Percentiles rank a stretch among this genome's conserved stretches.
phyloP scores from a whole-genome alignment of 2,888 invertebrate species.

The Drosophila fulvimacula region DNA sequence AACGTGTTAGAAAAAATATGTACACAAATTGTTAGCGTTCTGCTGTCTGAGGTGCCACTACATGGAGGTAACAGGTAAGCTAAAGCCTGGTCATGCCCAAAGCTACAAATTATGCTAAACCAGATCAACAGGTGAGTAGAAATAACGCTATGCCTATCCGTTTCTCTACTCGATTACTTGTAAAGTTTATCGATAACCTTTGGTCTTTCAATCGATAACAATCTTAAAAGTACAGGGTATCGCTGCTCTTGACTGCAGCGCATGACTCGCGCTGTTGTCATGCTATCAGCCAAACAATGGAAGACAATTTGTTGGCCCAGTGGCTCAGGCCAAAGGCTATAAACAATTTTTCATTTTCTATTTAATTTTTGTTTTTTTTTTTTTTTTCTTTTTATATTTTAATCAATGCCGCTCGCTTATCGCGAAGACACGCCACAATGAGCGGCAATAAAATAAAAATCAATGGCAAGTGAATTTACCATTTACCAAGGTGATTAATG shows the following conservation, averaged over 20 bases:
- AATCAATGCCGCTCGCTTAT: slow-evolving; percentile 21
- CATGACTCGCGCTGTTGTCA: slow-evolving; percentile 1
- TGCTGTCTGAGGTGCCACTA: slow-evolving; percentile 7
- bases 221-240: not conserved
- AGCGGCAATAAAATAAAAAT: slow-evolving; percentile 9
- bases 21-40: slow-evolving; percentile 50
- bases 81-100: not conserved
- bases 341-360: not conserved
- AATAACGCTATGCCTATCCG: not conserved
- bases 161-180: not conserved
- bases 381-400: not conserved
- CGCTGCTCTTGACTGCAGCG: slow-evolving; percentile 1
- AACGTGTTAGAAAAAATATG: slow-evolving; percentile 35
- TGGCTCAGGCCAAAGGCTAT: not conserved
- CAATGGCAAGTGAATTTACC: slow-evolving; percentile 30
- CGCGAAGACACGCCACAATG: slow-evolving; percentile 2
- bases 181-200: not conserved
- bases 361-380: not conserved
- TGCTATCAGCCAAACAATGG: slow-evolving; percentile 32
- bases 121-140: not conserved
- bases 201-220: not conserved
- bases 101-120: not conserved
- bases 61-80: not conserved
- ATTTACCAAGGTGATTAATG: slow-evolving; percentile 54
- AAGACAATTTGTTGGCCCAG: slow-evolving; percentile 4